Percentiles rank a stretch among this genome's conserved stretches.
Conservation (phyloP, 2,888 invertebrate genomes). For the Caenorhabditis sinica region DNA sequence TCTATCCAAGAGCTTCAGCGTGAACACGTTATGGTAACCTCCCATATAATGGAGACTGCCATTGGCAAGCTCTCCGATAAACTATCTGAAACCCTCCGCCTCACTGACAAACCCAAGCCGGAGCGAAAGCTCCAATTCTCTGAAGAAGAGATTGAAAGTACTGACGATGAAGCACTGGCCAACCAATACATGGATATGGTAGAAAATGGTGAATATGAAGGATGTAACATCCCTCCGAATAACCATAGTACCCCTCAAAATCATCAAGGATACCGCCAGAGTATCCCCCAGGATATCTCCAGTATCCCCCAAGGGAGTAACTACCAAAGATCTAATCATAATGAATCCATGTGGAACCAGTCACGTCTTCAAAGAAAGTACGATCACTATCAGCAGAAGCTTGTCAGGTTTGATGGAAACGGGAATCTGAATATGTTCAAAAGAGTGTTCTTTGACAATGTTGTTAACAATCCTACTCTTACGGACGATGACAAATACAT, state of each 20-base stretch:
- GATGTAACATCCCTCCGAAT: not conserved
- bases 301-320: not conserved
- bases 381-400: not conserved
- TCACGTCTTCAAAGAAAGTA: not conserved
- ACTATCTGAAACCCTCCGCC: too few relatives aligned
- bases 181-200: not conserved
- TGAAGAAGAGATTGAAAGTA: too few relatives aligned
- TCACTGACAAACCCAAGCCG: too few relatives aligned
- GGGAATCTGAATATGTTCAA: not conserved
- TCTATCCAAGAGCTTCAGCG: too few relatives aligned
- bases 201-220: not conserved
- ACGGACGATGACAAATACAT: not conserved
- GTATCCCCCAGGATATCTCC: too few relatives aligned
- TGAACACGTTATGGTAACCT: too few relatives aligned
- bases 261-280: too few relatives aligned
- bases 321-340: not conserved
- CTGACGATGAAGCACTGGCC: not conserved
- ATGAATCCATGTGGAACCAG: not conserved
- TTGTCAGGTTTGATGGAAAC: not conserved
- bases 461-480: not conserved
- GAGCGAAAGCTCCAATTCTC: too few relatives aligned
- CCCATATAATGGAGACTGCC: too few relatives aligned
- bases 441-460: not conserved
- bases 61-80: too few relatives aligned
- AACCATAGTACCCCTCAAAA: too few relatives aligned